phyloP scores from a whole-genome alignment of 2,797 vertebrate genomes.

The Trichosurus vulpecula region DNA sequence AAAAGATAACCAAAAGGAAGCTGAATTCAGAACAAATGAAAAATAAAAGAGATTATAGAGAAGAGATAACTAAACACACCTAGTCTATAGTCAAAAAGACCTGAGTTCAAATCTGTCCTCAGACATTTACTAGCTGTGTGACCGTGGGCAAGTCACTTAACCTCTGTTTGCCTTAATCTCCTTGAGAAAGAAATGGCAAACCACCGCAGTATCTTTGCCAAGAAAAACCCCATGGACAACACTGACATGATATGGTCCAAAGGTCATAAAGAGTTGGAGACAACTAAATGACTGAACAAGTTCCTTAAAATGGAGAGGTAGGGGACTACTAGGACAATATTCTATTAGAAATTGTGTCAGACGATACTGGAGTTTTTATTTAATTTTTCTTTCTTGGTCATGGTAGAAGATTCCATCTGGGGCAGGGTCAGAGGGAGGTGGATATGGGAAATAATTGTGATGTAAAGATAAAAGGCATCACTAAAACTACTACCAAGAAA shows the following conservation, averaged over 20 bases:
- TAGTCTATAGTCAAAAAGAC: not conserved
- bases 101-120: not conserved
- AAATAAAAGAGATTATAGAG: not conserved
- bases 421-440: too few relatives aligned
- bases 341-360: not conserved
- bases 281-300: not conserved
- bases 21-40: not conserved
- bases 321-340: not conserved
- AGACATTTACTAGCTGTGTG: not conserved
- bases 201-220: not conserved
- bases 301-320: not conserved
- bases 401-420: not conserved
- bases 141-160: not conserved
- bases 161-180: not conserved
- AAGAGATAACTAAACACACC: not conserved
- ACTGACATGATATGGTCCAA: not conserved
- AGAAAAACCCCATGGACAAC: not conserved
- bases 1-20: not conserved
- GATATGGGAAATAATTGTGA: not conserved
- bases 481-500: not conserved
- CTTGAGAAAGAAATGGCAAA: not conserved
- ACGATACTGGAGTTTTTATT: not conserved
- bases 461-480: not conserved
- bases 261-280: not conserved
- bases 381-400: not conserved